These are phyloP conservation scores for Eristalinus sepulchralis DNA, from an alignment of 2,888 invertebrate species.

Conservation along the genomic window DNA sequence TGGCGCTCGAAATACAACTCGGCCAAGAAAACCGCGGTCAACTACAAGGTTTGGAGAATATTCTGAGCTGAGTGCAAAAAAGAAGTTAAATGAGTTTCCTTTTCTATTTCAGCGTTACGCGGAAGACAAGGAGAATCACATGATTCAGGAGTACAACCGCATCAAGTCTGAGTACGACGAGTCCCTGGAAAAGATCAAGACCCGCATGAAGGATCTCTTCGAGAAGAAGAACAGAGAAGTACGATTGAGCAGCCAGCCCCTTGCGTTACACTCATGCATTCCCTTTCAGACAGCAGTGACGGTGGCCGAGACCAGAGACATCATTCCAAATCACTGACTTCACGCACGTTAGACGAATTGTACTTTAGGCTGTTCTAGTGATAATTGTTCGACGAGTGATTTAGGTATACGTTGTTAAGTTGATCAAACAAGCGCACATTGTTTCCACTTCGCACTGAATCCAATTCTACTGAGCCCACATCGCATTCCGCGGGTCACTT, in stretches of 20 bases:
- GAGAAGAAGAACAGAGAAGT: slow-evolving; percentile 75
- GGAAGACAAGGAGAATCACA: slow-evolving; percentile 85
- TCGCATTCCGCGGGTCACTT: slow-evolving; percentile 7
- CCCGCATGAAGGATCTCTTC: slow-evolving; percentile 75
- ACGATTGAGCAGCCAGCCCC: not conserved
- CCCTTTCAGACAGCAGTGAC: slow-evolving; percentile 66
- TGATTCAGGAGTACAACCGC: slow-evolving; percentile 84
- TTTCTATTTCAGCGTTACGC: slow-evolving; percentile 83
- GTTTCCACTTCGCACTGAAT: slow-evolving; percentile 49
- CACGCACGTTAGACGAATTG: not conserved
- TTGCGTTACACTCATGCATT: not conserved
- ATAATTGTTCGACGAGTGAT: slow-evolving; percentile 7
- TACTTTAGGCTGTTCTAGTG: slow-evolving; percentile 5
- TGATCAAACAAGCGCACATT: slow-evolving; percentile 34
- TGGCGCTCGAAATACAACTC: slow-evolving; percentile 84
- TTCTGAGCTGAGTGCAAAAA: not conserved
- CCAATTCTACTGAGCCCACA: slow-evolving; percentile 25
- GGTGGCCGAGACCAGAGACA: slow-evolving; percentile 14
- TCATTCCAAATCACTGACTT: slow-evolving; percentile 23
- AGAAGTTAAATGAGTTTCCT: slow-evolving; percentile 10
- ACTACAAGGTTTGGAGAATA: slow-evolving; percentile 82
- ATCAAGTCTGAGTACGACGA: slow-evolving; percentile 84
- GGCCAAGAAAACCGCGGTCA: slow-evolving; percentile 84
- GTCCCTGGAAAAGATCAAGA: slow-evolving; percentile 76
- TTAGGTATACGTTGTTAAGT: slow-evolving; percentile 18